Evolutionary conservation across 2,888 invertebrate genomes (phyloP).

Genomic region (Sarcophaga variegata): DNA sequence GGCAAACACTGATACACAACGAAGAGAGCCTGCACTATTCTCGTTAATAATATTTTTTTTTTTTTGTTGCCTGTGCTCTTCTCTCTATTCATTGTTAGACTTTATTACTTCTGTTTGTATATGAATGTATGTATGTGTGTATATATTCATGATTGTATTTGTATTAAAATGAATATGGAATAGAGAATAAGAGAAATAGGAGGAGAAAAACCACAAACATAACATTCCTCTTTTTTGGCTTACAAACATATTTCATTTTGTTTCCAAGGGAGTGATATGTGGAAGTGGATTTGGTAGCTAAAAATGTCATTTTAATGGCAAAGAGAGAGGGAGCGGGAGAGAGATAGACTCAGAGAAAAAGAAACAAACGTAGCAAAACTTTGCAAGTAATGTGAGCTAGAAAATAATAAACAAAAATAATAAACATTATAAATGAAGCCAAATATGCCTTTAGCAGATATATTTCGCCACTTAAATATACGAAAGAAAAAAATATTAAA

Average conservation of each 20-base stretch:
- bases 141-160: no score
- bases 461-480: slow-evolving; percentile 55
- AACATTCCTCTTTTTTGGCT: background rate
- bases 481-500: background rate
- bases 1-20: background rate
- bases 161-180: background rate
- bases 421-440: slow-evolving; percentile 62
- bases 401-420: slow-evolving; percentile 55
- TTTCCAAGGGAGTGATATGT: slow-evolving; percentile 41
- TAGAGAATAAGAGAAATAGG: background rate
- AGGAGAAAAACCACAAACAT: slow-evolving; percentile 30
- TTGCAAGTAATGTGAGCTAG: background rate
- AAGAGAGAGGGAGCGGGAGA: background rate
- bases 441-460: slow-evolving; percentile 62
- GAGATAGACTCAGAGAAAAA: slow-evolving; percentile 18
- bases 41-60: slow-evolving; percentile 32
- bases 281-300: slow-evolving; percentile 42
- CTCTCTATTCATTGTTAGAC: no score
- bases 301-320: slow-evolving; percentile 54
- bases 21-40: slow-evolving; percentile 16
- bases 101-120: no score
- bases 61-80: background rate
- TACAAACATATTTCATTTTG: slow-evolving; percentile 17
- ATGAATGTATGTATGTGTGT: no score
- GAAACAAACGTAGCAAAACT: background rate